A percentile compares a stretch with the other conserved stretches of the same genome.
Evolutionary conservation across 2,113 vertebrate species (phyloP).

Genomic region (Halichoerus grypus): DNA sequence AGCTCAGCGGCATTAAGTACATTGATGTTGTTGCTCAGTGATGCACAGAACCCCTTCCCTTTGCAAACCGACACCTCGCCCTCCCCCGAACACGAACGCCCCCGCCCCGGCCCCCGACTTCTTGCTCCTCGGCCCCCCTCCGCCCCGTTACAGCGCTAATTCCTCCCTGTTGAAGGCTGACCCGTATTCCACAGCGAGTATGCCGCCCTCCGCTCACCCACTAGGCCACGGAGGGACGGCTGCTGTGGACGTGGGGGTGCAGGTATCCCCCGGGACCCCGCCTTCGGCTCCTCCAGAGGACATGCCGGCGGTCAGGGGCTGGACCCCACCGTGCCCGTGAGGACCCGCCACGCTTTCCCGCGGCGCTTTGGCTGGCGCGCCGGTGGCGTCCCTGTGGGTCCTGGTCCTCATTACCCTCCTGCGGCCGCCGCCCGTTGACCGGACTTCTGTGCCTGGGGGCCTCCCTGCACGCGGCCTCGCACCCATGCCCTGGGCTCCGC

Average conservation of each 20-base stretch:
- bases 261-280: neutral
- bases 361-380: accelerated
- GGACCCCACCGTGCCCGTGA: neutral
- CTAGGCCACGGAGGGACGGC: neutral
- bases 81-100: neutral
- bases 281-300: neutral
- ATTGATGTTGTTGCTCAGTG: too few relatives aligned
- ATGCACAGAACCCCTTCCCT: neutral
- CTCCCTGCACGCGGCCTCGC: accelerated
- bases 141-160: too few relatives aligned
- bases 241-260: accelerated
- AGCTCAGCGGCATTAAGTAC: neutral
- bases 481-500: neutral
- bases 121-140: too few relatives aligned
- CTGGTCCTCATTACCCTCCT: too few relatives aligned
- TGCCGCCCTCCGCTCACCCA: accelerated
- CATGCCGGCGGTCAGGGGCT: neutral
- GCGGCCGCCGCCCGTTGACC: neutral
- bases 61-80: neutral
- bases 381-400: too few relatives aligned
- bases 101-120: neutral
- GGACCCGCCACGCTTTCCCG: neutral
- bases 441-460: neutral
- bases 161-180: neutral
- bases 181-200: accelerated